A percentile compares a stretch with the other conserved stretches of the same genome.
These are phyloP conservation scores for Gadopsis marmoratus DNA, from an alignment of 2,797 vertebrate genomes.

Conservation along the genomic window DNA sequence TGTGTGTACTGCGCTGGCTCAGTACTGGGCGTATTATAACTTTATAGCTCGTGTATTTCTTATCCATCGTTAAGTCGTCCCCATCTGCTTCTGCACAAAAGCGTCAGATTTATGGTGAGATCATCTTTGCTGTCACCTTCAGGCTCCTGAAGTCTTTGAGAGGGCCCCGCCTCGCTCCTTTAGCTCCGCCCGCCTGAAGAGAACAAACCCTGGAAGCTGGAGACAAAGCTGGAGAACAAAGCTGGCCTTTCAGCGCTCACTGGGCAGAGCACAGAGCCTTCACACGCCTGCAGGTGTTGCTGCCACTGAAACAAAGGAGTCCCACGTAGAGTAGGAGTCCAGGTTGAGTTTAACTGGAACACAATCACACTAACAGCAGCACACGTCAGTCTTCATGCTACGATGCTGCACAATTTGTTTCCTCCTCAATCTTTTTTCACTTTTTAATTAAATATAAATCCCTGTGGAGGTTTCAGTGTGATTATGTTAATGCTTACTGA, in stretches of 20 bases:
- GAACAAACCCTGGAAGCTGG: neutral
- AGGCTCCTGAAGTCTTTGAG: neutral
- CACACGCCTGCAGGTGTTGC: conserved; percentile 36
- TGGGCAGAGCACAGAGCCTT: conserved; percentile 63
- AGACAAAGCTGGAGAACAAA: conserved; percentile 77
- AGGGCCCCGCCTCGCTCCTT: neutral
- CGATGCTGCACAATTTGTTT: neutral
- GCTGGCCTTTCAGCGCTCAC: conserved; percentile 71
- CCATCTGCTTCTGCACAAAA: neutral
- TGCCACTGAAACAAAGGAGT: conserved; percentile 30
- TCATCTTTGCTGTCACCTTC: conserved; percentile 2
- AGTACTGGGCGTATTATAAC: neutral
- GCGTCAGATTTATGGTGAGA: neutral
- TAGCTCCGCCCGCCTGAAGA: conserved; percentile 1
- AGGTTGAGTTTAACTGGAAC: conserved; percentile 34
- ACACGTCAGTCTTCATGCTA: neutral
- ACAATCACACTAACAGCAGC: conserved; percentile 13
- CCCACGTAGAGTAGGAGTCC: conserved; percentile 19
- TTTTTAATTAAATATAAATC: conserved; percentile 1
- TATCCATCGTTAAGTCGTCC: neutral
- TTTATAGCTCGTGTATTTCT: neutral
- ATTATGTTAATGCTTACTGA: neutral
- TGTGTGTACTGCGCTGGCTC: neutral
- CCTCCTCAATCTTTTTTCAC: neutral
- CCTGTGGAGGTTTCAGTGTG: neutral